Conservation (phyloP, 2,797 vertebrate genomes). For the Acrocephalus scirpaceus region DNA sequence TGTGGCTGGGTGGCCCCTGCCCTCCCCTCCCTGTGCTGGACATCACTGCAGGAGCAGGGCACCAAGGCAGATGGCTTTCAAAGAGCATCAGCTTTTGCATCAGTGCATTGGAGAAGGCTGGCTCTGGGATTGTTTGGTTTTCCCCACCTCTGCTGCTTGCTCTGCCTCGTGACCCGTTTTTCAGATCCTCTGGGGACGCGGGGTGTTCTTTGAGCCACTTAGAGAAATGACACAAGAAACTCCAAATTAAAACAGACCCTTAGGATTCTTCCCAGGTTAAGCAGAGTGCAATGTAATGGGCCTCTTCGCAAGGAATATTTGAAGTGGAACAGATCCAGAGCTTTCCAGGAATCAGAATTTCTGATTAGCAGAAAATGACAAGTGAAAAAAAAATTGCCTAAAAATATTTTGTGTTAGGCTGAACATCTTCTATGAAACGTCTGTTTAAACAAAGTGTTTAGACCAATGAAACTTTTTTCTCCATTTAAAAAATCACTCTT, state of each 20-base stretch:
- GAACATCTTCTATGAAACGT: neutral
- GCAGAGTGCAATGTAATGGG: neutral
- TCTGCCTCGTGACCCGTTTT: neutral
- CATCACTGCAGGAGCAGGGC: neutral
- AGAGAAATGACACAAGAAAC: neutral
- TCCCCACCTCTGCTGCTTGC: neutral
- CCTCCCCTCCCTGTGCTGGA: neutral
- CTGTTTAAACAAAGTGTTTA: neutral
- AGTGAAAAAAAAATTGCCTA: neutral
- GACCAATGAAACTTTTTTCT: neutral
- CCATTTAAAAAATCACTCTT: neutral
- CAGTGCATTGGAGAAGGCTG: neutral
- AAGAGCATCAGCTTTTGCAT: conserved; percentile 10
- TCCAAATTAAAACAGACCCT: neutral
- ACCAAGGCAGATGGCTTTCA: neutral
- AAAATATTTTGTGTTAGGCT: neutral
- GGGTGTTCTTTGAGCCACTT: neutral
- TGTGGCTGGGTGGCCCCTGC: neutral
- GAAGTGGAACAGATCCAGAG: neutral
- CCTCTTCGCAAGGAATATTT: neutral
- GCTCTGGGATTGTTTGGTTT: neutral
- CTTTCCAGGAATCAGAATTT: conserved; percentile 15
- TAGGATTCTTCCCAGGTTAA: neutral
- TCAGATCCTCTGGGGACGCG: neutral
- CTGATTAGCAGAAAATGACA: neutral